A percentile compares a stretch with the other conserved stretches of the same genome.
phyloP scores from a whole-genome alignment of 2,888 invertebrate genomes.

The Philopedon plagiatum region DNA sequence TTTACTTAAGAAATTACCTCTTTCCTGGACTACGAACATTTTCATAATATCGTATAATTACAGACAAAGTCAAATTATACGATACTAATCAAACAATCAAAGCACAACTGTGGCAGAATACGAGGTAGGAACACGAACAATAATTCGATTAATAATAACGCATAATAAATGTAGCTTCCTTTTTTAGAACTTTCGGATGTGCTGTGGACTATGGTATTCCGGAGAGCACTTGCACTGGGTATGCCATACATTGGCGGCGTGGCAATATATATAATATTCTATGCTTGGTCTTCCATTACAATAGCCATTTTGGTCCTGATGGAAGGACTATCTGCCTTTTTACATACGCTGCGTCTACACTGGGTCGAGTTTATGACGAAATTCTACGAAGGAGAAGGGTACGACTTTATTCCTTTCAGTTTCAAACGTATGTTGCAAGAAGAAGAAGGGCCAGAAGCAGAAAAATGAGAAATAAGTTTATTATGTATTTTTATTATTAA shows the following conservation, averaged over 20 bases:
- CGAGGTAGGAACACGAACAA: too few species aligned
- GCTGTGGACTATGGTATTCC: conserved; percentile 61
- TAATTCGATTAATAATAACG: too few species aligned
- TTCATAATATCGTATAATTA: too few species aligned
- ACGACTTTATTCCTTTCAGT: conserved; percentile 88
- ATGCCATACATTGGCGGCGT: conserved; percentile 71
- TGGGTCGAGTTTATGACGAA: conserved; percentile 91
- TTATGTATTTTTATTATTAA: not conserved
- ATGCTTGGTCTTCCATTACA: conserved; percentile 85
- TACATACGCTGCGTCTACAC: conserved; percentile 90
- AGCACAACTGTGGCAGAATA: too few species aligned
- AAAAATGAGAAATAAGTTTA: too few species aligned
- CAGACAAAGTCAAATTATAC: too few species aligned
- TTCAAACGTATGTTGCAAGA: conserved; percentile 80
- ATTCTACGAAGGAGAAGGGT: conserved; percentile 88
- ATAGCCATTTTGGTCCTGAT: conserved; percentile 87
- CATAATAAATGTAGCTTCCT: too few species aligned
- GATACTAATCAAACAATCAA: too few species aligned
- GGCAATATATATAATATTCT: conserved; percentile 78
- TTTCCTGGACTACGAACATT: too few species aligned
- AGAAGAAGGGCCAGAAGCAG: conserved; percentile 15
- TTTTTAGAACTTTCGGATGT: conserved; percentile 62
- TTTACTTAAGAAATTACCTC: too few species aligned
- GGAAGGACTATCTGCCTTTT: conserved; percentile 93
- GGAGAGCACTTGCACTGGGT: conserved; percentile 57